Percentiles rank a stretch among this genome's conserved stretches.
phyloP scores from a whole-genome alignment of 2,888 invertebrate genomes.

The Leptarthrus brevirostris region DNA sequence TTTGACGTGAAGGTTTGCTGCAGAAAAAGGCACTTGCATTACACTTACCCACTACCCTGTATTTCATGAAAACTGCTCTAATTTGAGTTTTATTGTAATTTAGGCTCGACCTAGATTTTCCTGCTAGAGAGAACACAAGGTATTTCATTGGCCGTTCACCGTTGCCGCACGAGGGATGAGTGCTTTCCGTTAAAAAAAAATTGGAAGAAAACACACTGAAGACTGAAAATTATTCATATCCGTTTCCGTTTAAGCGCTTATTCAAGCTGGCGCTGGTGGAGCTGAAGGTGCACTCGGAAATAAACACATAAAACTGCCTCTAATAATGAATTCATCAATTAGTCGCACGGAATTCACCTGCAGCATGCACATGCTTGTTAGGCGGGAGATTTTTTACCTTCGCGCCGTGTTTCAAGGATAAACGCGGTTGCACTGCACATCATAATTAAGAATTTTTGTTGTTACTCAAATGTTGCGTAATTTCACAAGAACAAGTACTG shows the following conservation, averaged over 20 bases:
- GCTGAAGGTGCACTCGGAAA: slow-evolving; percentile 49
- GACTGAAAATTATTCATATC: slow-evolving; percentile 40
- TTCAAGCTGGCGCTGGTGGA: background rate
- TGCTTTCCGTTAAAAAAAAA: background rate
- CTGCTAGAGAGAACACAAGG: background rate
- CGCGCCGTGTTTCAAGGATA: slow-evolving; percentile 34
- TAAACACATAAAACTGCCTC: slow-evolving; percentile 53
- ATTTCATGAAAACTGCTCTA: no score
- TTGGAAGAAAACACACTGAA: slow-evolving; percentile 12
- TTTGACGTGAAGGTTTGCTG: background rate
- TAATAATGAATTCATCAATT: slow-evolving; percentile 56
- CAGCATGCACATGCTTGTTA: slow-evolving; percentile 43
- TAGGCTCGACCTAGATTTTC: slow-evolving; percentile 1
- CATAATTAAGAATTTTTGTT: slow-evolving; percentile 21
- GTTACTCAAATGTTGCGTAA: background rate
- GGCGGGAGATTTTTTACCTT: slow-evolving; percentile 41
- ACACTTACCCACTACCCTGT: no score
- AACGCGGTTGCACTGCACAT: slow-evolving; percentile 37
- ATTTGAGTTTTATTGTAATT: background rate
- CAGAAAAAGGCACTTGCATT: background rate
- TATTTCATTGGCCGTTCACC: background rate
- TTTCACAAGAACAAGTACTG: background rate
- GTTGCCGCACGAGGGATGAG: no score
- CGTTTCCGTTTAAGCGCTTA: slow-evolving; percentile 52
- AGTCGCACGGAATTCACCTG: slow-evolving; percentile 56